Evolutionary conservation across 2,888 invertebrate species (phyloP).

Genomic region (Hyles lineata): DNA sequence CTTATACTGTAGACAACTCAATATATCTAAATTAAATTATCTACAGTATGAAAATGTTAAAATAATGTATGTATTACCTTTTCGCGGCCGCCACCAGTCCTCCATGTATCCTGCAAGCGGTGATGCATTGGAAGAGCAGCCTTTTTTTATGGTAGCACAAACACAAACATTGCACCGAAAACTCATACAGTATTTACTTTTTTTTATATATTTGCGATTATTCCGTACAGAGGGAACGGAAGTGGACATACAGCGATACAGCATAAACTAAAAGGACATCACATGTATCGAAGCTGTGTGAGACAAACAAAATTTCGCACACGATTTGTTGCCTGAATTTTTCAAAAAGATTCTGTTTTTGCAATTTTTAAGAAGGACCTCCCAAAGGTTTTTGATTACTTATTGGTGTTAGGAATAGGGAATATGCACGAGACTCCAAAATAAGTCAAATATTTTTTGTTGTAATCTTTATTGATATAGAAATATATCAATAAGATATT

Average conservation of each 20-base stretch:
- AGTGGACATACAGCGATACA: conserved; percentile 27
- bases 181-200: conserved; percentile 84
- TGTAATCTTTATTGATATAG: too few relatives aligned
- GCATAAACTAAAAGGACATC: conserved; percentile 44
- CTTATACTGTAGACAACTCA: conserved; percentile 3
- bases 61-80: conserved; percentile 90
- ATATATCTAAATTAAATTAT: neutral
- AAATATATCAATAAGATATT: too few relatives aligned
- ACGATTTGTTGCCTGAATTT: conserved; percentile 50
- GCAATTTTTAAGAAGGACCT: too few relatives aligned
- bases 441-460: too few relatives aligned
- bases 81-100: conserved; percentile 98
- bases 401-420: too few relatives aligned
- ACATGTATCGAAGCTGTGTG: conserved; percentile 51
- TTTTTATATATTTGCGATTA: conserved; percentile 39
- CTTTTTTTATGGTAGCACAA: conserved; percentile 85
- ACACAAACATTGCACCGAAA: conserved; percentile 83
- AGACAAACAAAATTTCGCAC: conserved; percentile 42
- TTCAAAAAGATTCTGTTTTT: conserved; percentile 16
- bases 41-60: conserved; percentile 29
- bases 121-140: conserved; percentile 92
- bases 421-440: too few relatives aligned
- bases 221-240: conserved; percentile 14
- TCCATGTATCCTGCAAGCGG: conserved; percentile 98
- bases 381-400: too few relatives aligned